Percentiles rank a stretch among this genome's conserved stretches.
Conservation (phyloP, 2,888 invertebrate genomes). For the Sarcophaga caerulescens region DNA sequence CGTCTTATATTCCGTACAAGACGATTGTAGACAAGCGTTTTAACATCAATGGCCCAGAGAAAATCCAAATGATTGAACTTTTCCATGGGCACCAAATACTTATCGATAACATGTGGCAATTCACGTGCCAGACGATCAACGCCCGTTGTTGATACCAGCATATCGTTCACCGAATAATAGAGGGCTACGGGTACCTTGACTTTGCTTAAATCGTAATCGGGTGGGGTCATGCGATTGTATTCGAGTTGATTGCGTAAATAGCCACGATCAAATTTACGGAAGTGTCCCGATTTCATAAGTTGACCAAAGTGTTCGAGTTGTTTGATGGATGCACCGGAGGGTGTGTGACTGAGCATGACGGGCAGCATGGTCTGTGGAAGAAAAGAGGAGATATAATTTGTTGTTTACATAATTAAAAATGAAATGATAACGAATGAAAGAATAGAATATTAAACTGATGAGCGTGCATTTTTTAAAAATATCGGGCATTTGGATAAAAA, state of each 20-base stretch:
- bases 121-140: conserved; percentile 82
- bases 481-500: no score
- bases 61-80: conserved; percentile 84
- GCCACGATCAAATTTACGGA: conserved; percentile 81
- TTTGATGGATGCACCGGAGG: conserved; percentile 81
- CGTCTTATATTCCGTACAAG: conserved; percentile 78
- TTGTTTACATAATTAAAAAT: no score
- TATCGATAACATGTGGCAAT: conserved; percentile 83
- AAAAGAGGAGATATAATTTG: background rate
- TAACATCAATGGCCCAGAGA: conserved; percentile 83
- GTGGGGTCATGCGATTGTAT: conserved; percentile 82
- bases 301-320: conserved; percentile 81
- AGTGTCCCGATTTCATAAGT: conserved; percentile 80
- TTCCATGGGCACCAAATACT: conserved; percentile 83
- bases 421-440: no score
- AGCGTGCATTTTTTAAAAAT: no score
- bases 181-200: conserved; percentile 83
- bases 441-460: no score
- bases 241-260: conserved; percentile 81
- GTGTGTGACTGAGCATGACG: conserved; percentile 81
- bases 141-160: conserved; percentile 84
- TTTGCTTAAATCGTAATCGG: conserved; percentile 82
- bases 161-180: conserved; percentile 85
- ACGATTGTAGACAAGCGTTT: conserved; percentile 81
- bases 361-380: conserved; percentile 80